phyloP scores from a whole-genome alignment of 2,888 invertebrate genomes.

The Sinhomidia bicolor region DNA sequence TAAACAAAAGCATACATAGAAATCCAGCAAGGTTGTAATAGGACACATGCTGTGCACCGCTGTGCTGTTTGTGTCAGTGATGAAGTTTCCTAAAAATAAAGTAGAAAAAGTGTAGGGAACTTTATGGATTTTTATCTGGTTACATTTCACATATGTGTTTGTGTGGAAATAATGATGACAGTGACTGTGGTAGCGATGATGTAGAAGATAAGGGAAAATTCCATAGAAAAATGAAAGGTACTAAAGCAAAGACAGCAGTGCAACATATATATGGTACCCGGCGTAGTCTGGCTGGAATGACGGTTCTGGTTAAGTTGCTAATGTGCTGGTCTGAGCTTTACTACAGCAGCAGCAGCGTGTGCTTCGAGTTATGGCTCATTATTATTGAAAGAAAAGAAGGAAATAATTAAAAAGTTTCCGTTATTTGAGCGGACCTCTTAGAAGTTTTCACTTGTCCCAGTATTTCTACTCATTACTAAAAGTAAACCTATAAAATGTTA shows the following conservation, averaged over 20 bases:
- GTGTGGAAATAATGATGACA: slow-evolving; percentile 37
- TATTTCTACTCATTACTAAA: slow-evolving; percentile 35
- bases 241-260: background rate
- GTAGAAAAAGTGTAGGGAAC: slow-evolving; percentile 55
- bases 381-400: background rate
- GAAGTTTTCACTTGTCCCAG: slow-evolving; percentile 16
- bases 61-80: slow-evolving; percentile 69
- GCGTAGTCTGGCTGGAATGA: slow-evolving; percentile 20
- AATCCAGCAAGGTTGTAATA: slow-evolving; percentile 50
- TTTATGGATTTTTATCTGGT: slow-evolving; percentile 56
- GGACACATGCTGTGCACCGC: slow-evolving; percentile 65
- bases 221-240: slow-evolving; percentile 26
- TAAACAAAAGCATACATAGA: slow-evolving; percentile 50
- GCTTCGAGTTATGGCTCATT: slow-evolving; percentile 17
- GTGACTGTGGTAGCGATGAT: no score
- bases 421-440: slow-evolving; percentile 26
- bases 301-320: background rate
- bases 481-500: slow-evolving; percentile 18
- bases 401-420: slow-evolving; percentile 46
- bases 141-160: slow-evolving; percentile 15
- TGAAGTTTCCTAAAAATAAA: slow-evolving; percentile 67
- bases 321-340: background rate
- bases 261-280: background rate
- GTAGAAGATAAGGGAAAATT: slow-evolving; percentile 48
- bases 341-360: background rate